These are phyloP conservation scores for Brachionus paranguensis DNA, from an alignment of 1,140 invertebrate species.

Conservation along the genomic window DNA sequence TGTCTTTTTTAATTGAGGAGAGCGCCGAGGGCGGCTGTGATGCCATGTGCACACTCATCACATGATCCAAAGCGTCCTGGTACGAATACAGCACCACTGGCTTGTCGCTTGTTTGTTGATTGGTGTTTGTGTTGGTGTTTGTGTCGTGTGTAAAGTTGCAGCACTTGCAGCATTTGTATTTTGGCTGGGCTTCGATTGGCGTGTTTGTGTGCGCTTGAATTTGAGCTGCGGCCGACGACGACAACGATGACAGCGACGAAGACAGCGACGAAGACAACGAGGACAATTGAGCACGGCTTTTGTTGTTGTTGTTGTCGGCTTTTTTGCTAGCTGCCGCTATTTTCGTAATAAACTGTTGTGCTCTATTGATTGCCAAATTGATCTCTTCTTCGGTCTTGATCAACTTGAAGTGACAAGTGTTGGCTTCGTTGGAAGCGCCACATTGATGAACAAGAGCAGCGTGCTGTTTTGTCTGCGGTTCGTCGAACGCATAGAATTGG, in stretches of 20 bases:
- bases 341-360: conserved; percentile 24
- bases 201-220: neutral
- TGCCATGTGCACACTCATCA: conserved; percentile 27
- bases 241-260: too few relatives aligned
- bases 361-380: conserved; percentile 34
- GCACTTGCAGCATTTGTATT: conserved; percentile 35
- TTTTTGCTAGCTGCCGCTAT: neutral
- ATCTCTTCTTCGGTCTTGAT: conserved; percentile 39
- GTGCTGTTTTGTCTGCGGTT: conserved; percentile 36
- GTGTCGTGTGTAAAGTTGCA: neutral
- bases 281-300: too few relatives aligned
- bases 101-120: neutral
- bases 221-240: neutral
- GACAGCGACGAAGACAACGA: too few relatives aligned
- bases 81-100: conserved; percentile 22
- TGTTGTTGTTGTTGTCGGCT: neutral
- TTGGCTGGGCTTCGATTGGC: conserved; percentile 27
- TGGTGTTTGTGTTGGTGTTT: neutral
- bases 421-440: neutral
- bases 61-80: conserved; percentile 29
- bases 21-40: too few relatives aligned
- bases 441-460: conserved; percentile 27
- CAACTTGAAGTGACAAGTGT: conserved; percentile 32
- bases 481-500: conserved; percentile 30
- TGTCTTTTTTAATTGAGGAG: conserved; percentile 12